These are phyloP conservation scores for Drosophila tripunctata DNA, from an alignment of 2,888 invertebrate genomes.

Conservation along the genomic window DNA sequence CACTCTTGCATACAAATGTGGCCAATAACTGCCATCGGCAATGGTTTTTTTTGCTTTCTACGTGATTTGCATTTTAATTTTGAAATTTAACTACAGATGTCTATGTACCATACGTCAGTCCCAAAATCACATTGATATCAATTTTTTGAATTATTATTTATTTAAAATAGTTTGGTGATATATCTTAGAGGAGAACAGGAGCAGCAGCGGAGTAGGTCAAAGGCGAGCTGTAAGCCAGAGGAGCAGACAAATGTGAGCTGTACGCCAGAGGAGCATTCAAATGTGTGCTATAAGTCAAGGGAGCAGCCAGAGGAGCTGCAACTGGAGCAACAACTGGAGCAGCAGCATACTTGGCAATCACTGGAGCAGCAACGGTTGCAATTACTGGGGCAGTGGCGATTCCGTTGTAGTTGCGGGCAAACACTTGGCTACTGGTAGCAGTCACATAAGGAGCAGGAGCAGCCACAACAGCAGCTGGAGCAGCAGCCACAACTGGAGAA, in stretches of 20 bases:
- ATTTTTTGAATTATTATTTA: neutral
- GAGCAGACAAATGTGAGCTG: no score
- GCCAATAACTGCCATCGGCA: neutral
- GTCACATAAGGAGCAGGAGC: constrained; percentile 67
- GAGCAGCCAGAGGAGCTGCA: constrained; percentile 22
- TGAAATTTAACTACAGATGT: no score
- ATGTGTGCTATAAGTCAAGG: constrained; percentile 14
- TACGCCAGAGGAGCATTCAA: no score
- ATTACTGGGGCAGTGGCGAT: constrained; percentile 66
- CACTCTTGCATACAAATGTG: constrained; percentile 3
- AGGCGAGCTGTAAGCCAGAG: constrained; percentile 9
- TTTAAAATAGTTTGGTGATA: no score
- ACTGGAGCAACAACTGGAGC: constrained; percentile 38
- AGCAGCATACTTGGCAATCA: constrained; percentile 38
- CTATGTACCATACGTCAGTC: neutral
- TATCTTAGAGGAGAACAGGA: constrained; percentile 27
- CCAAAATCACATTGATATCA: neutral
- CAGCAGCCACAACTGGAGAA: constrained; percentile 50
- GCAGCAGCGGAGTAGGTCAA: constrained; percentile 22
- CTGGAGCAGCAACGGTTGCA: constrained; percentile 53
- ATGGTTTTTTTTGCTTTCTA: constrained; percentile 1
- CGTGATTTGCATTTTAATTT: constrained; percentile 10
- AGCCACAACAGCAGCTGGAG: constrained; percentile 46
- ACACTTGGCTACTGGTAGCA: constrained; percentile 73
- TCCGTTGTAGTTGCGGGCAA: constrained; percentile 75